Conservation (phyloP, 2,888 invertebrate genomes). For the Agrochola circellaris region DNA sequence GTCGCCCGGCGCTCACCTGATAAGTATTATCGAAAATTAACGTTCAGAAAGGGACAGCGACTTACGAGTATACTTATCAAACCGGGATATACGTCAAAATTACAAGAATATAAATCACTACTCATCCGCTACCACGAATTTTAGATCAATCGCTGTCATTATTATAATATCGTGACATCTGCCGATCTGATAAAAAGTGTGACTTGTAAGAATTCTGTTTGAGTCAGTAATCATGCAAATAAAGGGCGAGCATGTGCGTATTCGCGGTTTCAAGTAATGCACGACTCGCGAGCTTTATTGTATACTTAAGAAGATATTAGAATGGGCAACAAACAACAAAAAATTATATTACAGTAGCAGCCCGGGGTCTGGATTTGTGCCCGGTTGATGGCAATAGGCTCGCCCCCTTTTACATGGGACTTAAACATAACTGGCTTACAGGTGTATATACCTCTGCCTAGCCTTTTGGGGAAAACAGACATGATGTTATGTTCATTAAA, state of each 20-base stretch:
- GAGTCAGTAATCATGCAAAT: slow-evolving; percentile 49
- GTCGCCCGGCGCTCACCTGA: background rate
- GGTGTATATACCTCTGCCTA: background rate
- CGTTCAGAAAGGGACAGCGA: background rate
- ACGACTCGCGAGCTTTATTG: slow-evolving; percentile 49
- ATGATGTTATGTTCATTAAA: background rate
- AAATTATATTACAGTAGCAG: background rate
- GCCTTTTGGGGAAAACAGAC: no score
- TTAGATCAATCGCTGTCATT: slow-evolving; percentile 10
- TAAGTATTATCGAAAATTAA: background rate
- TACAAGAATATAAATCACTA: background rate
- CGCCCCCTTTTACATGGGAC: no score
- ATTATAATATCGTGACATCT: slow-evolving; percentile 50
- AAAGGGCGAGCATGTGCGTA: slow-evolving; percentile 44
- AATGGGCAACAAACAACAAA: slow-evolving; percentile 11
- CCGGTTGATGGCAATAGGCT: background rate
- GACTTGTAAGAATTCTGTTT: slow-evolving; percentile 43
- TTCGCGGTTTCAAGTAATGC: slow-evolving; percentile 51
- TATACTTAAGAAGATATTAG: slow-evolving; percentile 31
- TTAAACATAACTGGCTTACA: background rate
- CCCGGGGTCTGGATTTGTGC: background rate
- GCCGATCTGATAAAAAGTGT: slow-evolving; percentile 48
- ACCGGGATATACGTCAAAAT: background rate
- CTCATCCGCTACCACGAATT: slow-evolving; percentile 37
- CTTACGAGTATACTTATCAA: background rate